phyloP scores from a whole-genome alignment of 2,113 vertebrate genomes.

The Talpa occidentalis region DNA sequence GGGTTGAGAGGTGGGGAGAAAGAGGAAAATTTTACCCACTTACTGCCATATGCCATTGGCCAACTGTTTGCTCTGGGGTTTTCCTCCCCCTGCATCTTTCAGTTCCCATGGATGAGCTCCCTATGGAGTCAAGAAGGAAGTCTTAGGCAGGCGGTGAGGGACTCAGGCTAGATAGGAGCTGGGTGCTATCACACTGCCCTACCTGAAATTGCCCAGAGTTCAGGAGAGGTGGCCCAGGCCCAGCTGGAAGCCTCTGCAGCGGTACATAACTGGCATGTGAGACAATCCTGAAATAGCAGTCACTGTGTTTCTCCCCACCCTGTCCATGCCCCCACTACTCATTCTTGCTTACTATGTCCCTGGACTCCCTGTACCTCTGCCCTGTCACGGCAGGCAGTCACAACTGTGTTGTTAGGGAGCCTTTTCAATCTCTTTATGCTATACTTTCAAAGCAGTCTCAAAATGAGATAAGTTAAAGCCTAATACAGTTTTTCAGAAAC shows the following conservation, averaged over 20 bases:
- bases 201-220: background rate
- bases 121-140: background rate
- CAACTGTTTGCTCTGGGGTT: background rate
- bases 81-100: background rate
- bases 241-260: background rate
- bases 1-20: background rate
- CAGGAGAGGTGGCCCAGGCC: rapidly evolving
- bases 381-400: background rate
- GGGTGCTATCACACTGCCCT: rapidly evolving
- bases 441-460: conserved; percentile 56
- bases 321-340: background rate
- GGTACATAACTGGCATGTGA: background rate
- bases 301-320: rapidly evolving
- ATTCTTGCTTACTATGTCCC: background rate
- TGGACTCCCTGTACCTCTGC: background rate
- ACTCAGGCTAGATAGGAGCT: background rate
- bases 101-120: too few species aligned
- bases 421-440: conserved; percentile 75
- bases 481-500: conserved; percentile 71
- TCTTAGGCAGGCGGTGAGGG: background rate
- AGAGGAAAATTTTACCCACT: too few species aligned
- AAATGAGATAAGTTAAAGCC: conserved; percentile 71
- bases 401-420: background rate
- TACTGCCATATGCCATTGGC: too few species aligned
- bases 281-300: background rate